These are phyloP conservation scores for Channa argus DNA, from an alignment of 2,113 vertebrate genomes.

Conservation along the genomic window DNA sequence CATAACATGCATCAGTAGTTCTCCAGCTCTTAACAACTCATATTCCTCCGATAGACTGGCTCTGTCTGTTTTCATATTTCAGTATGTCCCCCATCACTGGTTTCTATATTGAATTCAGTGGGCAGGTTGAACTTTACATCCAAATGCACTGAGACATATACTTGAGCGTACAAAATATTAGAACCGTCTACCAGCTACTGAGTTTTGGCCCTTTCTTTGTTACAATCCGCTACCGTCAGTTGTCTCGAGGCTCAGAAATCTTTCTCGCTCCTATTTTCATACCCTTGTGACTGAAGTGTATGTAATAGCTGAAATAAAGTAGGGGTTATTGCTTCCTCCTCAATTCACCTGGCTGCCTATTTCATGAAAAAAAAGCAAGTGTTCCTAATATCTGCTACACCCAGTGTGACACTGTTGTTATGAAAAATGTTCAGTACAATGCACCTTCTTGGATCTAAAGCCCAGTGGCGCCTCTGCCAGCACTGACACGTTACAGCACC, in stretches of 20 bases:
- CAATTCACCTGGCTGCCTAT: constrained; percentile 14
- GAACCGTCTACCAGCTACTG: constrained; percentile 9
- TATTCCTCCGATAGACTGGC: constrained; percentile 51
- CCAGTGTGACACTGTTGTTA: constrained; percentile 13
- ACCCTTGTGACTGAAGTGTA: constrained; percentile 22
- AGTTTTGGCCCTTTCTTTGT: constrained; percentile 1
- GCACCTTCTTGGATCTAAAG: constrained; percentile 10
- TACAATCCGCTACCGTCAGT: neutral
- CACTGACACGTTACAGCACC: neutral
- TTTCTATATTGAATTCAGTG: constrained; percentile 55
- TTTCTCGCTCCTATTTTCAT: neutral
- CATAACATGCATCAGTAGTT: constrained; percentile 62
- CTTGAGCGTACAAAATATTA: constrained; percentile 31
- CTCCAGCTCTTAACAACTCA: constrained; percentile 51
- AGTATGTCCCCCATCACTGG: constrained; percentile 56
- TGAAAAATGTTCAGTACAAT: constrained; percentile 24
- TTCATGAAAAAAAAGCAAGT: constrained; percentile 17
- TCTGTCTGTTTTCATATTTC: constrained; percentile 62
- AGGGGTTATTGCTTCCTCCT: constrained; percentile 29
- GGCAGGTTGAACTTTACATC: constrained; percentile 61
- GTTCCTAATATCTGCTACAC: constrained; percentile 11
- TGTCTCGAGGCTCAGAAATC: constrained; percentile 8
- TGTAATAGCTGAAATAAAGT: constrained; percentile 24
- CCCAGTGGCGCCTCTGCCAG: neutral
- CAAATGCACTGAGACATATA: constrained; percentile 41